Conservation (phyloP, 2,888 invertebrate species). For the Volucella zonaria region DNA sequence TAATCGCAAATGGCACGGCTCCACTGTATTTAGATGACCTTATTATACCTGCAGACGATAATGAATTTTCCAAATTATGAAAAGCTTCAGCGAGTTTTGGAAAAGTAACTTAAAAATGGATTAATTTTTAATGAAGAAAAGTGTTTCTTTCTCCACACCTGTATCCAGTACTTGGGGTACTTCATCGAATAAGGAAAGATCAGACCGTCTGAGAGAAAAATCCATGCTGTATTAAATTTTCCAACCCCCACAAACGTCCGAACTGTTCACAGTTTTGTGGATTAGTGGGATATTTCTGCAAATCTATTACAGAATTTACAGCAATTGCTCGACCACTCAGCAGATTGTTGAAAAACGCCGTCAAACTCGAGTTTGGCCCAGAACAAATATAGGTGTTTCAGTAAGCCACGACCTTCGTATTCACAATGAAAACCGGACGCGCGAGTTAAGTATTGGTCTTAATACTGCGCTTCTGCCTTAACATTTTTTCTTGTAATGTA, state of each 20-base stretch:
- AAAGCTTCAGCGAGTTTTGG: constrained; percentile 36
- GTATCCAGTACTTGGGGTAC: constrained; percentile 40
- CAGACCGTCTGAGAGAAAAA: constrained; percentile 18
- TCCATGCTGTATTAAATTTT: constrained; percentile 39
- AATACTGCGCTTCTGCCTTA: too few relatives aligned
- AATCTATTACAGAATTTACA: not conserved
- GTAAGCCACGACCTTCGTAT: too few relatives aligned
- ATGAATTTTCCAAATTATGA: too few relatives aligned
- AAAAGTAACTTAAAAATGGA: not conserved
- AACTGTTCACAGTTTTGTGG: constrained; percentile 37
- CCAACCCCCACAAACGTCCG: constrained; percentile 10
- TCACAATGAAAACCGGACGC: too few relatives aligned
- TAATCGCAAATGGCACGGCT: constrained; percentile 9
- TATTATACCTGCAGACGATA: constrained; percentile 41
- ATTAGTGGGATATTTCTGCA: constrained; percentile 12
- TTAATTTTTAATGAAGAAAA: constrained; percentile 34
- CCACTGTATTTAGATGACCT: constrained; percentile 76
- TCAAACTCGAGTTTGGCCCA: constrained; percentile 18
- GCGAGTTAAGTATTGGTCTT: too few relatives aligned
- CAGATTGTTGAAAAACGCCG: not conserved
- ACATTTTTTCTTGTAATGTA: too few relatives aligned
- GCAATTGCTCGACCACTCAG: not conserved
- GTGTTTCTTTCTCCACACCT: constrained; percentile 34
- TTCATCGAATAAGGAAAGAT: constrained; percentile 21
- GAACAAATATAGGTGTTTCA: constrained; percentile 13